Evolutionary conservation across 2,113 vertebrate species (phyloP).

Genomic region (Daubentonia madagascariensis): DNA sequence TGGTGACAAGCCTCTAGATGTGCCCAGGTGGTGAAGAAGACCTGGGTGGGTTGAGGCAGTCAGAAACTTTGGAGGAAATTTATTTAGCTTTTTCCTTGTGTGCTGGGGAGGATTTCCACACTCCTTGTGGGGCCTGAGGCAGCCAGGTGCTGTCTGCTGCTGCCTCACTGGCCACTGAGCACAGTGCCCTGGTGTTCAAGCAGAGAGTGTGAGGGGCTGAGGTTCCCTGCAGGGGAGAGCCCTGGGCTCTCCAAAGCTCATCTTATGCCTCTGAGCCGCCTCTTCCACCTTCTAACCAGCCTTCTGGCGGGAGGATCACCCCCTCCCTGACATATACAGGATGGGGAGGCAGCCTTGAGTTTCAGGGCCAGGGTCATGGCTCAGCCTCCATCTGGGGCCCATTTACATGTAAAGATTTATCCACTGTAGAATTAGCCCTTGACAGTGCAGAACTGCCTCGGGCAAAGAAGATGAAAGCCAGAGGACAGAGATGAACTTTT

Average conservation of each 20-base stretch:
- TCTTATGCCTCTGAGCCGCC: fast-evolving
- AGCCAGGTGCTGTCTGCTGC: too few relatives aligned
- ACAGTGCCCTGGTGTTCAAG: background rate
- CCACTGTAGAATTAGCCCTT: background rate
- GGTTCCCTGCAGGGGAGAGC: background rate
- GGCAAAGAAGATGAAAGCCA: background rate
- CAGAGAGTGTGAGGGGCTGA: background rate
- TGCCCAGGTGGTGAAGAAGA: background rate
- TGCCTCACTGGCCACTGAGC: background rate
- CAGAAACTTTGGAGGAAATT: background rate
- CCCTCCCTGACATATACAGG: fast-evolving
- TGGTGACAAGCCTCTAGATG: background rate
- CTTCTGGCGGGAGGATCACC: fast-evolving
- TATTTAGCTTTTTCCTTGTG: background rate
- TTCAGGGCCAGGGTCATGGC: background rate
- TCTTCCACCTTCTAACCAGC: background rate
- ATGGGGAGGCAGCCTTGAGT: background rate
- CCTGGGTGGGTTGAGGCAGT: background rate
- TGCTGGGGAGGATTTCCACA: background rate
- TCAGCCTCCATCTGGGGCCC: background rate
- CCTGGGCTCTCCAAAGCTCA: fast-evolving
- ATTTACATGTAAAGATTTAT: background rate
- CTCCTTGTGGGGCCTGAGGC: too few relatives aligned
- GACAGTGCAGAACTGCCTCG: background rate
- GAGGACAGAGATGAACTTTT: background rate